Evolutionary conservation across 2,797 vertebrate species (phyloP).

Genomic region (Sardinella longiceps): DNA sequence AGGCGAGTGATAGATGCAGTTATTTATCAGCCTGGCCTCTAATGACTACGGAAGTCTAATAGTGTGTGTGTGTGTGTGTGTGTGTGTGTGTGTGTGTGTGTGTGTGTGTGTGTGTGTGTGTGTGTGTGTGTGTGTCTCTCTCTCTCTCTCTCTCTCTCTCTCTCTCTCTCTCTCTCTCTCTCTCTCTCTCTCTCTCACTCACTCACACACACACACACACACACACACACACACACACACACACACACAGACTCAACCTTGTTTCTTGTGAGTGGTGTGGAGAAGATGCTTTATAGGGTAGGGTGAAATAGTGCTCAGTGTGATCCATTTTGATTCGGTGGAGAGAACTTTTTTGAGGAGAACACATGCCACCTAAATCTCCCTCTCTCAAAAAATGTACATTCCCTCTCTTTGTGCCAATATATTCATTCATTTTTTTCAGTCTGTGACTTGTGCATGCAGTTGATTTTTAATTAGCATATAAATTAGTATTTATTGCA

Average conservation of each 20-base stretch:
- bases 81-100: too few species aligned
- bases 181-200: too few species aligned
- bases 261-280: background rate
- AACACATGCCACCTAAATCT: background rate
- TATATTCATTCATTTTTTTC: constrained; percentile 2
- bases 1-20: constrained; percentile 9
- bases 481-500: constrained; percentile 20
- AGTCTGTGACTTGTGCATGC: background rate
- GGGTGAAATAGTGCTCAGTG: background rate
- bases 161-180: background rate
- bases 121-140: too few species aligned
- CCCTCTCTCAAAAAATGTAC: background rate
- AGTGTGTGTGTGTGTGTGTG: too few species aligned
- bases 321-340: background rate
- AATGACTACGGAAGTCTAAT: background rate
- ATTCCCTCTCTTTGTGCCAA: background rate
- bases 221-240: background rate
- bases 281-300: background rate
- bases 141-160: too few species aligned
- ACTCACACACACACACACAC: background rate
- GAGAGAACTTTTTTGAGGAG: background rate
- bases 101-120: too few species aligned
- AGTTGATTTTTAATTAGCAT: constrained; percentile 6
- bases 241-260: background rate
- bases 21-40: constrained; percentile 5